phyloP scores from a whole-genome alignment of 2,113 vertebrate genomes.

The Isurus oxyrinchus region DNA sequence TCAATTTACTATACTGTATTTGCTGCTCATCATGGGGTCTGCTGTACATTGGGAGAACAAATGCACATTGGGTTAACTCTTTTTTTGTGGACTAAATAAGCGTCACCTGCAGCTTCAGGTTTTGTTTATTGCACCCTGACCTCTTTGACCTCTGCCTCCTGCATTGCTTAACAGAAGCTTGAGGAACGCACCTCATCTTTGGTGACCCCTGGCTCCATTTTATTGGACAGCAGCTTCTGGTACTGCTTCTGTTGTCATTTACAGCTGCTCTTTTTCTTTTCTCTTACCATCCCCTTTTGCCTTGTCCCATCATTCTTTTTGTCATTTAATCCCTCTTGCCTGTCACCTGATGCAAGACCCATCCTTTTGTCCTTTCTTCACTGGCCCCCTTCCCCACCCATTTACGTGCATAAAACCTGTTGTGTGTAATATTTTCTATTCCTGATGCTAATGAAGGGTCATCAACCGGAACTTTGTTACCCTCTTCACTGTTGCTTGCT shows the following conservation, averaged over 20 bases:
- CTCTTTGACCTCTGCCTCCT: background rate
- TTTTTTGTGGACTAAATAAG: background rate
- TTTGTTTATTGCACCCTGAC: too few species aligned
- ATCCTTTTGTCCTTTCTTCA: background rate
- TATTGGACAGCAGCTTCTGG: background rate
- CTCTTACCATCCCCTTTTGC: too few species aligned
- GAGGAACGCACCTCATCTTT: background rate
- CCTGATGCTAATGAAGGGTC: background rate
- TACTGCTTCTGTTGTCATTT: background rate
- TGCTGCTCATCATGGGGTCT: background rate
- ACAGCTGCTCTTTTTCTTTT: background rate
- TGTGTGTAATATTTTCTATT: background rate
- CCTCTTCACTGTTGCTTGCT: background rate
- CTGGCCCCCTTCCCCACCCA: too few species aligned
- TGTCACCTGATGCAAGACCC: background rate
- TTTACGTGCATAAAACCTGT: too few species aligned
- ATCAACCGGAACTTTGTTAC: background rate
- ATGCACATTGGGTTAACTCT: too few species aligned
- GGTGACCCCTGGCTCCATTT: background rate
- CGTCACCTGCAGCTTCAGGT: background rate
- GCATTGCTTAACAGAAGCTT: background rate
- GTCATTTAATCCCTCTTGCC: background rate
- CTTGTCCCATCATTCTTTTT: background rate
- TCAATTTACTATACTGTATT: background rate
- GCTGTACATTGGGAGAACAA: background rate